Percentiles rank a stretch among this genome's conserved stretches.
Conservation (phyloP, 2,113 vertebrate species). For the Callithrix jacchus region DNA sequence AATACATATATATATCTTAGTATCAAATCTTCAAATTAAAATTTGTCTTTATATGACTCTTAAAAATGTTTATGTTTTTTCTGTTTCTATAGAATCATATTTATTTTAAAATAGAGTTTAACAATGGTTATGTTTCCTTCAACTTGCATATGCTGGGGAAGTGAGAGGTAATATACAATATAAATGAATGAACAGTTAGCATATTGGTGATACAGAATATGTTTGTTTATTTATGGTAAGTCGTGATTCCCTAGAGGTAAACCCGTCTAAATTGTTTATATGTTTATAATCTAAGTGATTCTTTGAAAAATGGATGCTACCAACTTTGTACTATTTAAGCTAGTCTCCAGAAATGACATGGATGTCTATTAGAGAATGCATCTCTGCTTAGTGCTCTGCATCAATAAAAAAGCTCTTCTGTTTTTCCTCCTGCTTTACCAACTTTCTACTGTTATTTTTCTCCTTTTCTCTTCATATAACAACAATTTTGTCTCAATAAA, state of each 20-base stretch:
- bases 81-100: neutral
- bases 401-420: neutral
- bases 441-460: neutral
- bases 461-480: neutral
- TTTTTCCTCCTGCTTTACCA: neutral
- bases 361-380: neutral
- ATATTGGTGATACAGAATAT: neutral
- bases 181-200: neutral
- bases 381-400: neutral
- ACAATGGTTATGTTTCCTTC: neutral
- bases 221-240: neutral
- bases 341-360: neutral
- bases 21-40: conserved; percentile 26
- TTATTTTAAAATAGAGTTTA: conserved; percentile 39
- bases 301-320: neutral
- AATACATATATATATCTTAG: neutral
- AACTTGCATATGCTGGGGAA: neutral
- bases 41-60: neutral
- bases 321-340: conserved; percentile 28
- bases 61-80: neutral
- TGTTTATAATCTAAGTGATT: conserved; percentile 36
- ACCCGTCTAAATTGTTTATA: neutral
- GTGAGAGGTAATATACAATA: neutral
- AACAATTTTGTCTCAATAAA: conserved; percentile 19
- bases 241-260: neutral